Conservation (phyloP, 2,888 invertebrate species). For the Melieria picta region DNA sequence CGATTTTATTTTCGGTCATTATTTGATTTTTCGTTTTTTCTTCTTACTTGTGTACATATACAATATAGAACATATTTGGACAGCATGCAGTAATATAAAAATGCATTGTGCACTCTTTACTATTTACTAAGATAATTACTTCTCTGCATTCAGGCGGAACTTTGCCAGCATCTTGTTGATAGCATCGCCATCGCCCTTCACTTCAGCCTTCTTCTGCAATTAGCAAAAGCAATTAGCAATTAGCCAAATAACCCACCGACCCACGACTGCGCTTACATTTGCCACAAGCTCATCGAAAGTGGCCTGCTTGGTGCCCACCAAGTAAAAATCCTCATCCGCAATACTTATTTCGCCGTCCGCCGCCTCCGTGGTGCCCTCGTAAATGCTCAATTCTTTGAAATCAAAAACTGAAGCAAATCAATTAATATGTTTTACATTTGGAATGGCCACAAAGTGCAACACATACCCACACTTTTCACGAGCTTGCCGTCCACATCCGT, state of each 20-base stretch:
- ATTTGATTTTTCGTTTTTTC: no score
- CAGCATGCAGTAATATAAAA: background rate
- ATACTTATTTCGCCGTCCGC: constrained; percentile 59
- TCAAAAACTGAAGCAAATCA: constrained; percentile 58
- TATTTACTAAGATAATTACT: constrained; percentile 8
- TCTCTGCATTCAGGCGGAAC: constrained; percentile 54
- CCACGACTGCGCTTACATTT: constrained; percentile 42
- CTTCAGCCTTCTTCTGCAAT: constrained; percentile 55
- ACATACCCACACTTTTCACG: constrained; percentile 60
- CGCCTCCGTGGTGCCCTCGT: constrained; percentile 53
- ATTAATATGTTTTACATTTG: constrained; percentile 40
- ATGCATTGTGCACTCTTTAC: background rate
- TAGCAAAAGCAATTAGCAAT: constrained; percentile 25
- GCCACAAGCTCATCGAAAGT: constrained; percentile 57
- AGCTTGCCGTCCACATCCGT: constrained; percentile 60
- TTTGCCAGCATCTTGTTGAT: constrained; percentile 60
- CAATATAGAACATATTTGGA: no score
- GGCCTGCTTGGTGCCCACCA: constrained; percentile 58
- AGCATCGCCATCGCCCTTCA: constrained; percentile 58
- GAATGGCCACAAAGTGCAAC: constrained; percentile 1
- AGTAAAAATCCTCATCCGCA: constrained; percentile 60
- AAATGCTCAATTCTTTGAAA: constrained; percentile 64
- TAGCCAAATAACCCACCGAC: background rate
- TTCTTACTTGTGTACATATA: no score
- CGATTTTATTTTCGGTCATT: no score